Evolutionary conservation across 2,113 vertebrate species (phyloP).

Genomic region (Vicugna pacos): DNA sequence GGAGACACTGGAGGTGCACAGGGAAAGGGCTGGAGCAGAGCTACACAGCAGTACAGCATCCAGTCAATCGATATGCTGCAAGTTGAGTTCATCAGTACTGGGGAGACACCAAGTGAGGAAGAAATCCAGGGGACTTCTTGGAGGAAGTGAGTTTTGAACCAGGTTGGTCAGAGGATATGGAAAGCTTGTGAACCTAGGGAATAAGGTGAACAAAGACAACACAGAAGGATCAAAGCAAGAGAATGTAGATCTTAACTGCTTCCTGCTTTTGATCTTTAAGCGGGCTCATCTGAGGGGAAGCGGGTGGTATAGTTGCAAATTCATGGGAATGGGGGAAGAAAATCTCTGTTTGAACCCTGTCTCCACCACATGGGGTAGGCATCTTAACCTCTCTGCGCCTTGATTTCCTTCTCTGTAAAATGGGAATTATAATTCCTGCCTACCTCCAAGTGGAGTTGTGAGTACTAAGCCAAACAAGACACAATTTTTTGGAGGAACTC

Average conservation of each 20-base stretch:
- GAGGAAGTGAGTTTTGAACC: neutral
- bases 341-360: neutral
- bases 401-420: neutral
- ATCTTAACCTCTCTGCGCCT: neutral
- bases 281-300: neutral
- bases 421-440: neutral
- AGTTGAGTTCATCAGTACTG: neutral
- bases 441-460: neutral
- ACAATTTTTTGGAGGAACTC: neutral
- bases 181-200: neutral
- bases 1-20: neutral
- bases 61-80: neutral
- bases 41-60: rapidly evolving
- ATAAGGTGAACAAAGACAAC: neutral
- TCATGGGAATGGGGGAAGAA: neutral
- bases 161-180: neutral
- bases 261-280: neutral
- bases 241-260: neutral
- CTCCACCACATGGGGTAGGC: neutral
- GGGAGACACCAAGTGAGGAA: neutral
- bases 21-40: neutral
- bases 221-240: neutral
- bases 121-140: neutral
- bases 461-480: neutral
- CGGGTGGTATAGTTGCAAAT: neutral